Evolutionary conservation across 1,140 invertebrate species (phyloP).

Genomic region (Zeugodacus cucurbitae): DNA sequence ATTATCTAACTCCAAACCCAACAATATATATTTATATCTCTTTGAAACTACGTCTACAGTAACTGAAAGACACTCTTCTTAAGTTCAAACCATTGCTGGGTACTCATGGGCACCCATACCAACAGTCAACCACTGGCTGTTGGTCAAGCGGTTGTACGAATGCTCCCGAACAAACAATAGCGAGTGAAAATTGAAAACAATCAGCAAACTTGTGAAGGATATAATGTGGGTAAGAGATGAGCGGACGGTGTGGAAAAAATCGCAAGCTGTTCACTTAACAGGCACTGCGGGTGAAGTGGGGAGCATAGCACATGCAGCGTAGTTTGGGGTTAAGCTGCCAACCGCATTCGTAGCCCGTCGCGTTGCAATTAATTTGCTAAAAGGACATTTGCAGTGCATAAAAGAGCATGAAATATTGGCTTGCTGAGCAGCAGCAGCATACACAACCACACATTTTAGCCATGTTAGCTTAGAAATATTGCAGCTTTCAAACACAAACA

Average conservation of each 20-base stretch:
- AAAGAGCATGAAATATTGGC: slow-evolving; percentile 30
- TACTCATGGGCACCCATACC: background rate
- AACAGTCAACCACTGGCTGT: background rate
- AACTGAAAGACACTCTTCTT: too few relatives aligned
- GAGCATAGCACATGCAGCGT: background rate
- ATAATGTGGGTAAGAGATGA: background rate
- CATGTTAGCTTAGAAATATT: background rate
- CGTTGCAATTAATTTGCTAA: slow-evolving; percentile 37
- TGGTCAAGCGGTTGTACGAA: slow-evolving; percentile 13
- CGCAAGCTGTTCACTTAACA: slow-evolving; percentile 15
- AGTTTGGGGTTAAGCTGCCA: background rate
- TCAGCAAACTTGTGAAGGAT: slow-evolving; percentile 5
- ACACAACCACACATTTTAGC: background rate
- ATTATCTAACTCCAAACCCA: too few relatives aligned
- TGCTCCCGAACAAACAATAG: slow-evolving; percentile 5
- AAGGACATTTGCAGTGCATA: slow-evolving; percentile 15
- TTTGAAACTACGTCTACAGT: too few relatives aligned
- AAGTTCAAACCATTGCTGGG: background rate
- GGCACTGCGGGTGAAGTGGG: background rate
- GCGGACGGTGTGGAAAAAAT: background rate
- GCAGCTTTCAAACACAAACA: background rate
- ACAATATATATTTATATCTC: too few relatives aligned
- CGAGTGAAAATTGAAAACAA: slow-evolving; percentile 33
- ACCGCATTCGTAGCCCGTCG: background rate
- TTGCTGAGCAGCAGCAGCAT: background rate